A percentile compares a stretch with the other conserved stretches of the same genome.
These are phyloP conservation scores for Hyppa rectilinea DNA, from an alignment of 2,888 invertebrate species.

Conservation along the genomic window DNA sequence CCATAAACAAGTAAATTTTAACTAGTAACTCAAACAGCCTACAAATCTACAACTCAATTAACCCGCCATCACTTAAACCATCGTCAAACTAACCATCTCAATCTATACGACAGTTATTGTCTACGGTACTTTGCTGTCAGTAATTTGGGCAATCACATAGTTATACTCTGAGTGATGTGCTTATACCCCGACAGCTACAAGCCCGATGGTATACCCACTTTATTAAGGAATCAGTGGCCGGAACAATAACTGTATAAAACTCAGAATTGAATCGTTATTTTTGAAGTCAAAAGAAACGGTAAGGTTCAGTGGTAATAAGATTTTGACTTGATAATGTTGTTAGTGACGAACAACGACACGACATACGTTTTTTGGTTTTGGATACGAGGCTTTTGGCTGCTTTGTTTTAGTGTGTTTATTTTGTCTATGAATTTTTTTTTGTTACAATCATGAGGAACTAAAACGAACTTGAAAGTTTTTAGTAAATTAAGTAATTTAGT, in stretches of 20 bases:
- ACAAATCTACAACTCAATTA: constrained; percentile 39
- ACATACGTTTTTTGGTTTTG: too few species aligned
- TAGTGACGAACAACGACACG: too few species aligned
- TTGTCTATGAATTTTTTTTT: too few species aligned
- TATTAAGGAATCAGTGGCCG: constrained; percentile 64
- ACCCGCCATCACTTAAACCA: constrained; percentile 25
- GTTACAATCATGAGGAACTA: too few species aligned
- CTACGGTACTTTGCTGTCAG: constrained; percentile 62
- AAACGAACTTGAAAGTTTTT: too few species aligned
- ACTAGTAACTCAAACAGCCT: background rate
- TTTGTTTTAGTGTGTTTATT: too few species aligned
- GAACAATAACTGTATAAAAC: constrained; percentile 59
- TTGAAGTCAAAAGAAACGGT: constrained; percentile 46
- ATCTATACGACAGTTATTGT: constrained; percentile 53
- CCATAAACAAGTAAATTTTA: too few species aligned
- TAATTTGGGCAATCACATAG: constrained; percentile 75
- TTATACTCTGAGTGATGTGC: constrained; percentile 65
- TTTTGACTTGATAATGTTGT: constrained; percentile 24
- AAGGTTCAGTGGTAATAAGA: constrained; percentile 18
- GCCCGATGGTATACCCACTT: constrained; percentile 55
- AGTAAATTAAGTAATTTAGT: too few species aligned
- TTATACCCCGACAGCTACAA: constrained; percentile 26
- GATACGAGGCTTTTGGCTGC: too few species aligned
- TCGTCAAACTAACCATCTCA: constrained; percentile 37
- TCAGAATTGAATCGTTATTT: constrained; percentile 61